Percentiles rank a stretch among this genome's conserved stretches.
These are phyloP conservation scores for Bicyclus anynana DNA, from an alignment of 1,140 invertebrate species.

Conservation along the genomic window DNA sequence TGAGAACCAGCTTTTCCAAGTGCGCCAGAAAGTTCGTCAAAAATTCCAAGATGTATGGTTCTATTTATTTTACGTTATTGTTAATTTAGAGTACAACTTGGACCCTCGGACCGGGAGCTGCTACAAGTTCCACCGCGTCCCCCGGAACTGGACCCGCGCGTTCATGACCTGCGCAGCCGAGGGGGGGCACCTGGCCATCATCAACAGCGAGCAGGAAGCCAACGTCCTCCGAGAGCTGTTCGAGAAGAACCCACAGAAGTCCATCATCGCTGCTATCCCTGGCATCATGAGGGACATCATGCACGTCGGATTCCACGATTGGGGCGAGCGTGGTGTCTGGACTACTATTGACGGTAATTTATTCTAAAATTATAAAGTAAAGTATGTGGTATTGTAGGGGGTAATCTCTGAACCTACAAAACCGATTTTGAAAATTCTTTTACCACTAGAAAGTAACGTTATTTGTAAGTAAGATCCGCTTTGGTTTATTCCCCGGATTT, in stretches of 20 bases:
- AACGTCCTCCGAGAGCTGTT: slow-evolving; percentile 18
- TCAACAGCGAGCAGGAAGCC: slow-evolving; percentile 25
- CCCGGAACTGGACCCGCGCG: slow-evolving; percentile 26
- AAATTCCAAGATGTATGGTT: not conserved
- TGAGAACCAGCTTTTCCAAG: no score
- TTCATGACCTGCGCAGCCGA: slow-evolving; percentile 26
- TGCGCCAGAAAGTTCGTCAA: no score
- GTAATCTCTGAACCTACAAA: no score
- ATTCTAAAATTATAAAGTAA: not conserved
- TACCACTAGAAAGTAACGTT: no score
- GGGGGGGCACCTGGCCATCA: no score
- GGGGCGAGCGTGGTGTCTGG: slow-evolving; percentile 25
- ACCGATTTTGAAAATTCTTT: no score
- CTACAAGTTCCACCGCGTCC: slow-evolving; percentile 29
- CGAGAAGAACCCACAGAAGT: slow-evolving; percentile 6
- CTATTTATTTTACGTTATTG: not conserved
- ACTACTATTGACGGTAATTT: slow-evolving; percentile 29
- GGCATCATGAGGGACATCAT: slow-evolving; percentile 19
- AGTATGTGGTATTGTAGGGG: no score
- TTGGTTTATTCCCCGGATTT: no score
- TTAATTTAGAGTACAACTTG: slow-evolving; percentile 24
- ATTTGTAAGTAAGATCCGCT: no score
- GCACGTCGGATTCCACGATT: slow-evolving; percentile 30
- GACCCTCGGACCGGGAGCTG: slow-evolving; percentile 23
- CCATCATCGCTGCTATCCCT: not conserved